These are phyloP conservation scores for Helleia helle DNA, from an alignment of 2,888 invertebrate species.

Conservation along the genomic window DNA sequence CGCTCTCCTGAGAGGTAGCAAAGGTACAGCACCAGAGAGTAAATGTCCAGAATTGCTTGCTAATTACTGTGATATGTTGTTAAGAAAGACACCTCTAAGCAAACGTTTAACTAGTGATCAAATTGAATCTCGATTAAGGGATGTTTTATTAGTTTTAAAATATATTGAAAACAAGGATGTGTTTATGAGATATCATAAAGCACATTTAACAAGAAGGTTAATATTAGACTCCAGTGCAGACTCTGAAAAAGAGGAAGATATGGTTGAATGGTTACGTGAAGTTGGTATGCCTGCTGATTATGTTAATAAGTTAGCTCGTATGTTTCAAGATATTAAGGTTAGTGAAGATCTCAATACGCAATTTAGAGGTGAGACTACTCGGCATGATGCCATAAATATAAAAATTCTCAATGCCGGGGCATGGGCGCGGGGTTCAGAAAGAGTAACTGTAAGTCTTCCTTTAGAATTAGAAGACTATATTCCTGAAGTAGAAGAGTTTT, in stretches of 20 bases:
- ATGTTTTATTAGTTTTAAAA: slow-evolving; percentile 96
- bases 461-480: slow-evolving; percentile 98
- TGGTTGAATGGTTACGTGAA: slow-evolving; percentile 98
- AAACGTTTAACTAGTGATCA: slow-evolving; percentile 97
- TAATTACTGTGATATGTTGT: slow-evolving; percentile 99
- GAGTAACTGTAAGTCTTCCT: slow-evolving; percentile 96
- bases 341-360: slow-evolving; percentile 97
- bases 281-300: slow-evolving; percentile 99
- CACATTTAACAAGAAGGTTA: slow-evolving; percentile 93
- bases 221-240: slow-evolving; percentile 99
- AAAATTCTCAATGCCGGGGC: slow-evolving; percentile 99
- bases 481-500: slow-evolving; percentile 99
- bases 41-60: slow-evolving; percentile 99
- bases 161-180: slow-evolving; percentile 99
- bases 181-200: slow-evolving; percentile 99
- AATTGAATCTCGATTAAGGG: slow-evolving; percentile 93
- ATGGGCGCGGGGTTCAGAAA: slow-evolving; percentile 96
- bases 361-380: slow-evolving; percentile 87
- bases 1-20: slow-evolving; percentile 76
- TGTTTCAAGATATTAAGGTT: slow-evolving; percentile 98
- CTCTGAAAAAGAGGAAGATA: slow-evolving; percentile 99
- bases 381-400: slow-evolving; percentile 94
- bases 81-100: slow-evolving; percentile 95
- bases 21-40: slow-evolving; percentile 90
- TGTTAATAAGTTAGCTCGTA: slow-evolving; percentile 97